phyloP scores from a whole-genome alignment of 2,797 vertebrate species.

The Eulemur mongoz region DNA sequence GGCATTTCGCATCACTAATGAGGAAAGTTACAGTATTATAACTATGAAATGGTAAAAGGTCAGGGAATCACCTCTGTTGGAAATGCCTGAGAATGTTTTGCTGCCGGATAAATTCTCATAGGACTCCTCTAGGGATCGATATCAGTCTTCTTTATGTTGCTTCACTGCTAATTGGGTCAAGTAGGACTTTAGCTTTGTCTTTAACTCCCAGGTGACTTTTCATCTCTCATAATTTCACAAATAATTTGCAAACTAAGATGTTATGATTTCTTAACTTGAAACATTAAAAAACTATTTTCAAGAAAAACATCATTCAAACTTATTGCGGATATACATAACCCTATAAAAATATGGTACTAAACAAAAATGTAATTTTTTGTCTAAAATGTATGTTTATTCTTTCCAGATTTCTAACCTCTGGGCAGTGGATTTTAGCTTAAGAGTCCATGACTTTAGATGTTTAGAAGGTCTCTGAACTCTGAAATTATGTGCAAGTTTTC shows the following conservation, averaged over 20 bases:
- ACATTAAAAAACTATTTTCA: neutral
- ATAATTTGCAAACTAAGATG: neutral
- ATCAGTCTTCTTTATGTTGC: neutral
- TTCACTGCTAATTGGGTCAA: neutral
- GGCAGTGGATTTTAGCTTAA: fast-evolving
- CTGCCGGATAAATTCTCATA: neutral
- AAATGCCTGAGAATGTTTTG: neutral
- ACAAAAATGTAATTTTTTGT: neutral
- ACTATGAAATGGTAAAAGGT: neutral
- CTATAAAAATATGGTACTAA: neutral
- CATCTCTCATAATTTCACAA: neutral
- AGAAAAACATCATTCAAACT: neutral
- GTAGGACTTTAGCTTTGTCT: neutral
- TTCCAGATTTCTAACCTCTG: neutral
- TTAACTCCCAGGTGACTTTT: neutral
- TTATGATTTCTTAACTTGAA: neutral
- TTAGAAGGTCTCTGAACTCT: neutral
- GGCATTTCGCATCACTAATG: neutral
- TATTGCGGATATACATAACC: neutral
- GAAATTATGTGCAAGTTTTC: neutral
- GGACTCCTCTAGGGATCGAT: neutral
- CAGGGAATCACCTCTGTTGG: neutral
- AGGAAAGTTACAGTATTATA: neutral
- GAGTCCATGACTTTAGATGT: neutral
- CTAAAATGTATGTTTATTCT: neutral